Base-by-base conservation (phyloP, 2,797 vertebrate species). In the Scolopax rusticola region DNA sequence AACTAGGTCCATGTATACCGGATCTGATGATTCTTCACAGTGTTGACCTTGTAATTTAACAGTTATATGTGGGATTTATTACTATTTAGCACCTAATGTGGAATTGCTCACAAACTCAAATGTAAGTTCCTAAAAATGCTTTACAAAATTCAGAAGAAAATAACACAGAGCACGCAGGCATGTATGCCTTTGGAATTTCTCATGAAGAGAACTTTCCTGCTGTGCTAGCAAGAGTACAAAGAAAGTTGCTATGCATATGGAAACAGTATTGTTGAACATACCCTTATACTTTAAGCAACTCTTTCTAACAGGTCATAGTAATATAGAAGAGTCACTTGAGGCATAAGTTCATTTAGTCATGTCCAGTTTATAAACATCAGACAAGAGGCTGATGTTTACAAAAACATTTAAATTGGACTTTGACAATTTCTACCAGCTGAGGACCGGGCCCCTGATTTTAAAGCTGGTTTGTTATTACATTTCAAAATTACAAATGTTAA, bases 251-350 rank as follows among this genome's bases (percentile, higher is more conserved):
- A 74, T 84, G 76, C 70, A 43, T 87, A 88, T 50, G 87, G 73
- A 95, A 93, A 91, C 24, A 38, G 59, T 84, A 56, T 48, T 59
- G 73, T 85, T 90, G 69, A 90, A 86, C 61, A 74, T 32, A 83
- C 41, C 8, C 48, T 67, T 83, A 41, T 33, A 78, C 24, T 80
- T 87, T 40, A 91, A 77, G 64, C 64, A 83, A 93, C 75, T 82
- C 67, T 84, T 95, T 95, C 83, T 97, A 90, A 82, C 86, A 89
- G 77, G 51, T 30, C 70, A 82, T 63, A 69, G 76, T 87, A 93
- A 94, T 82, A 69, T 25, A 51, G 40, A 82, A 85, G 32, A 82
- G 78, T 91, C 75, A 93, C 81, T 82, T 90, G 70, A 96, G 51
- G 75, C 81, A 76, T 45, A 78, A 81, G 50, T 95, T 81, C 48